Conservation (phyloP, 2,888 invertebrate species). For the Aphelenchoides bicaudatus region DNA sequence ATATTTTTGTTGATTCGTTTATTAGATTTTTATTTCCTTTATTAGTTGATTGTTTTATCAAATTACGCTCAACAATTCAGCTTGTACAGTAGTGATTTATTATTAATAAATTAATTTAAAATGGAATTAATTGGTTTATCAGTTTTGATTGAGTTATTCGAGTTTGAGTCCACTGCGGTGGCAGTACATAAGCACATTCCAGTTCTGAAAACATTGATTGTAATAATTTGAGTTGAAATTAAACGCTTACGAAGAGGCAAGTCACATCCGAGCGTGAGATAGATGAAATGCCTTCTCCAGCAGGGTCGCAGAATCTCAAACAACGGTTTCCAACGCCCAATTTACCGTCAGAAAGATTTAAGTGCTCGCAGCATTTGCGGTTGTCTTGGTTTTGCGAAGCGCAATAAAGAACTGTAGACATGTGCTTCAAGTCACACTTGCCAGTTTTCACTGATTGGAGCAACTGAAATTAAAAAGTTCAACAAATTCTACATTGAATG, state of each 20-base stretch:
- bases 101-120: constrained; percentile 16
- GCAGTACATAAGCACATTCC: constrained; percentile 47
- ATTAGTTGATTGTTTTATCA: no score
- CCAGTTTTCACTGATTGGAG: constrained; percentile 39
- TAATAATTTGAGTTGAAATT: neutral
- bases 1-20: no score
- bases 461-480: constrained; percentile 27
- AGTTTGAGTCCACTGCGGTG: constrained; percentile 41
- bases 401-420: constrained; percentile 40
- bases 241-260: constrained; percentile 42
- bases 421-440: constrained; percentile 43
- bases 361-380: constrained; percentile 42
- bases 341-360: constrained; percentile 41
- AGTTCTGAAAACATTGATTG: no score
- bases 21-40: no score
- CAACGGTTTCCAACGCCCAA: constrained; percentile 43
- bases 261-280: constrained; percentile 41
- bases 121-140: neutral
- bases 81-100: constrained; percentile 4
- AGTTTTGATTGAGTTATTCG: constrained; percentile 26
- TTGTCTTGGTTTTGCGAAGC: constrained; percentile 47
- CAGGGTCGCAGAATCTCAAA: constrained; percentile 46
- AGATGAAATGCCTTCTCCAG: constrained; percentile 39
- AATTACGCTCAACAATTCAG: neutral
- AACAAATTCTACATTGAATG: neutral